A percentile compares a stretch with the other conserved stretches of the same genome.
Conservation (phyloP, 2,888 invertebrate genomes). For the Rutpela maculata region DNA sequence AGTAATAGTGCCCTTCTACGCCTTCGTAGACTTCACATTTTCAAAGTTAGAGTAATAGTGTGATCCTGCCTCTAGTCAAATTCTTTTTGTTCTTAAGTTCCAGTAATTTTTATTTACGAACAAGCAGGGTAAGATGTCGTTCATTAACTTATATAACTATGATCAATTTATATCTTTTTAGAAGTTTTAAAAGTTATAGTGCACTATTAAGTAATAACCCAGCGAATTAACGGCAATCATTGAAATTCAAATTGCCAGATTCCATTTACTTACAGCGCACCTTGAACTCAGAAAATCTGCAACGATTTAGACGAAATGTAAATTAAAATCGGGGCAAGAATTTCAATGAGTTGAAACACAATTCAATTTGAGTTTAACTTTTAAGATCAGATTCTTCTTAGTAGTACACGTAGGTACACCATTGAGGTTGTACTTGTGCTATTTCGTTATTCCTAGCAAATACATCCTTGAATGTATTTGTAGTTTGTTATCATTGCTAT, state of each 20-base stretch:
- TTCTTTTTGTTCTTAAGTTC: no score
- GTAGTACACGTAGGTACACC: not conserved
- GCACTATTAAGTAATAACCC: not conserved
- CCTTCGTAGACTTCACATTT: no score
- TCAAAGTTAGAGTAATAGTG: no score
- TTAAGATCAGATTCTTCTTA: not conserved
- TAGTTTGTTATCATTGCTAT: not conserved
- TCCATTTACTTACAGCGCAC: conserved; percentile 1
- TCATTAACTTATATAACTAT: no score
- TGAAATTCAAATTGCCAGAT: not conserved
- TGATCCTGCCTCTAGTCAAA: no score
- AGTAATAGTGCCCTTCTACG: no score
- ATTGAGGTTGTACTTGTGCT: not conserved
- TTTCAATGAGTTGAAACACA: conserved; percentile 31
- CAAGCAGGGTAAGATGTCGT: no score
- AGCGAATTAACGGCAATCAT: not conserved
- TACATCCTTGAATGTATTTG: not conserved
- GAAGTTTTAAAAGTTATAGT: not conserved
- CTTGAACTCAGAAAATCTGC: conserved; percentile 26
- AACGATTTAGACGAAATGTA: conserved; percentile 35
- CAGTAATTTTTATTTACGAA: no score
- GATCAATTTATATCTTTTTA: no score
- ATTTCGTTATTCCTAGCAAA: not conserved
- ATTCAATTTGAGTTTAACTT: conserved; percentile 18
- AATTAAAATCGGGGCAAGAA: conserved; percentile 39